Base-by-base conservation (phyloP, 2,797 vertebrate genomes). In the Erethizon dorsatum region DNA sequence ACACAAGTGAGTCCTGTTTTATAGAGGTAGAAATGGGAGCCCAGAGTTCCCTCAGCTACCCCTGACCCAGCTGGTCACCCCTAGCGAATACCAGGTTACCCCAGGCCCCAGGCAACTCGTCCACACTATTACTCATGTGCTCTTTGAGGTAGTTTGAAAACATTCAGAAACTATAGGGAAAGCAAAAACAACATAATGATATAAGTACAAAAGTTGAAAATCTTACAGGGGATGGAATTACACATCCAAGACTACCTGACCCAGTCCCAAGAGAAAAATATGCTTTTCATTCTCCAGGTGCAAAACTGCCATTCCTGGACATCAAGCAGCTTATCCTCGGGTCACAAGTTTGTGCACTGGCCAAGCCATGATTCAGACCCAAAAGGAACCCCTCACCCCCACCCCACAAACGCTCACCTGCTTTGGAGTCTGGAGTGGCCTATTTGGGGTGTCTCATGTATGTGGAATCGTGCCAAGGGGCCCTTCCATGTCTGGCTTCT, bases 391-490 rank as follows among this genome's bases (percentile, higher is more conserved):
- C 20, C 22, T 47, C 37, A 41, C 56, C 56, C 73, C 10, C 9
- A 9, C 67, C 61, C 37, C 31, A 47, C 22, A 10, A 24, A 59
- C 45, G 1, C 6, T 59, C 22, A 6, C 59, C 65, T 5, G 5
- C 37, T 77, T 77, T 22, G 13, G 37, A 20, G 61, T 57, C 14
- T 3, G 61, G 18, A 17, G 33, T 37, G 37, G 7, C 50, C 78
- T 33, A 5, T 33, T n/a, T 50, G 6, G 73, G 24, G 45, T 17
- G 45, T 31, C 45, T 50, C 73, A 31, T 14, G 2, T 50, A 31
- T 14, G 17, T 6, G 28, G 73, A 47, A 3, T 28, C 24, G 4
- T 22, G n/a, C 0, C 2, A 5, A 0, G 0, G 50, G 31, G 86
- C n/a, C 59, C 45, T 79, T 67, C 9, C 1, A 31, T 1, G 17